Evolutionary conservation across 2,113 vertebrate genomes (phyloP).

Genomic region (Butorides virescens): DNA sequence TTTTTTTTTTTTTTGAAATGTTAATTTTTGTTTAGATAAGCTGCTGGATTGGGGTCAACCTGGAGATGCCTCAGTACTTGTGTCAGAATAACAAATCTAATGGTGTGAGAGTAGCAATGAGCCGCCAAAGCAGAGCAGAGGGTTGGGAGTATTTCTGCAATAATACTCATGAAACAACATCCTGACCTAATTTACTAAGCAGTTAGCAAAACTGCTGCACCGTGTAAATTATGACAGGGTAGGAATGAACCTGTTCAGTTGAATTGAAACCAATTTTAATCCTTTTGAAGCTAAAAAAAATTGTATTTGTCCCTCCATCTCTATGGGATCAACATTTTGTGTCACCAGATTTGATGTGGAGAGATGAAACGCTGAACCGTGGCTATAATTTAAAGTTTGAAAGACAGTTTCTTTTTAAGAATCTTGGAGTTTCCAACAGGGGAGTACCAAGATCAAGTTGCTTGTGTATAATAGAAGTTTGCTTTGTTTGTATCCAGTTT

Average conservation of each 20-base stretch:
- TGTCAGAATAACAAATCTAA: neutral
- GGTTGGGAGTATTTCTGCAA: neutral
- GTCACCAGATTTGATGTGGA: neutral
- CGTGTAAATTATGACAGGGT: neutral
- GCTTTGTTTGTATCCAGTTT: conserved; percentile 1
- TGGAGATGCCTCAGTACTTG: neutral
- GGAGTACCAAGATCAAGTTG: neutral
- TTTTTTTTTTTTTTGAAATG: neutral
- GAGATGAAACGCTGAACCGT: neutral
- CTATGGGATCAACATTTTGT: neutral
- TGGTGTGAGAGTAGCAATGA: neutral
- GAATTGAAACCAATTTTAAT: neutral
- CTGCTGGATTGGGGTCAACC: neutral
- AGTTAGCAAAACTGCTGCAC: neutral
- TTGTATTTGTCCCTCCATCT: neutral
- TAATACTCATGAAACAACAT: neutral
- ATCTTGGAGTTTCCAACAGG: neutral
- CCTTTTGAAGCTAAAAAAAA: neutral
- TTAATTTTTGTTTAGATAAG: neutral
- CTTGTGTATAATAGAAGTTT: neutral
- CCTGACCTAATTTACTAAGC: neutral
- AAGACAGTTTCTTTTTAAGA: neutral
- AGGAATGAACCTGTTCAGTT: neutral
- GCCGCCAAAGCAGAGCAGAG: neutral
- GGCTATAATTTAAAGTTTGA: neutral